Base-by-base conservation (phyloP, 1,140 invertebrate species). In the Colletes gigas region DNA sequence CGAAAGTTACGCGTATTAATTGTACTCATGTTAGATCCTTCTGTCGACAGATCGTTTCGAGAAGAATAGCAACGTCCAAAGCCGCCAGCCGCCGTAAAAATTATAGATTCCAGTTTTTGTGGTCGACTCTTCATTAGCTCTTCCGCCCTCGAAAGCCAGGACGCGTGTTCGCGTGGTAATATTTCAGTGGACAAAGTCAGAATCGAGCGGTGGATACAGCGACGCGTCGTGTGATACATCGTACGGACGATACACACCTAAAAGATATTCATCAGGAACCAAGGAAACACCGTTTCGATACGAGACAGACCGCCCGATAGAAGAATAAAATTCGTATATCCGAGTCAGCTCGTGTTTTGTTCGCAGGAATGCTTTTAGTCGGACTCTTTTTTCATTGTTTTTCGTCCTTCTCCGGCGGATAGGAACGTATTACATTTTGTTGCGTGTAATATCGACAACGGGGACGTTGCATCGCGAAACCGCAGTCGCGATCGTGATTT, bases 311-410 rank as follows among this genome's bases (percentile, higher is more conserved):
- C 54, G 44, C 30, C 30, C 10, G 39, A 47, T 47, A 63, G 17
- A 41, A 54, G 30, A 19, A 12, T 19, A 55, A 70, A 70, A 70
- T 60, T 70, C n/a, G 5, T n/a, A 15, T 68, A 39, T 60, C 15
- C 65, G 15, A 77, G 75, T 74, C 81, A 79, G 70, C 17, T 70
- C 54, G 75, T 55, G 69, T 80, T 80, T 71, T 83, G 55, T 70
- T 84, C 76, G 66, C 60, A 6, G 60, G 47, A 15, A 73, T 75
- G 65, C 73, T 73, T 57, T 72, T 59, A 63, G 60, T 75, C 82
- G 52, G 59, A 75, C 62, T 47, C 75, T 70, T 69, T 59, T 50
- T 30, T 62, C 21, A 44, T 57, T 78, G 9, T 30, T 17, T 59
- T 39, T 17, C 15, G 1, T 9, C 9, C 47, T 17, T 4, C 15